These are phyloP conservation scores for Metacarcinus magister DNA, from an alignment of 2,888 invertebrate genomes.

Conservation along the genomic window DNA sequence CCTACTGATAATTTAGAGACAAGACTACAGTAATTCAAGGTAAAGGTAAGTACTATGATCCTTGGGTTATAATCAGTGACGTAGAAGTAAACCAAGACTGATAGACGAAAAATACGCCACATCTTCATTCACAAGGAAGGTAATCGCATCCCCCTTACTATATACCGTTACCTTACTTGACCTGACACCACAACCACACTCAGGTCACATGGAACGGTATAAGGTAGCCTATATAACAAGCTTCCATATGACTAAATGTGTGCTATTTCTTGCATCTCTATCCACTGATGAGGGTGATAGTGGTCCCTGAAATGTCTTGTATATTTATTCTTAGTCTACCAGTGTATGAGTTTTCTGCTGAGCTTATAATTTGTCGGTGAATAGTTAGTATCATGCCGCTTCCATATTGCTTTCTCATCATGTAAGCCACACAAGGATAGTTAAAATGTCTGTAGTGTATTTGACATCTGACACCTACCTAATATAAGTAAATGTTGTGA, in stretches of 20 bases:
- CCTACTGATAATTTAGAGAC: too few relatives aligned
- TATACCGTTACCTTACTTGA: background rate
- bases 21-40: too few relatives aligned
- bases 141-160: background rate
- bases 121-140: background rate
- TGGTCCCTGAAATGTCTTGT: background rate
- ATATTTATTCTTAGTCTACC: background rate
- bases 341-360: background rate
- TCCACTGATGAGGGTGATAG: background rate
- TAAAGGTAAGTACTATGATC: too few relatives aligned
- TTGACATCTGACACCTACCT: too few relatives aligned
- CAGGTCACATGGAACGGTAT: background rate
- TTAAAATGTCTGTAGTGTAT: too few relatives aligned
- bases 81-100: background rate
- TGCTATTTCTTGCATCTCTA: background rate
- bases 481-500: too few relatives aligned
- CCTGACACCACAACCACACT: background rate
- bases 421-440: too few relatives aligned
- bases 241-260: background rate
- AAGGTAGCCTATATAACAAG: background rate
- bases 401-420: too few relatives aligned
- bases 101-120: background rate
- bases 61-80: too few relatives aligned
- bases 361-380: background rate
- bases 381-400: background rate